Base-by-base conservation (phyloP, 2,888 invertebrate genomes). In the Platycnemis pennipes region DNA sequence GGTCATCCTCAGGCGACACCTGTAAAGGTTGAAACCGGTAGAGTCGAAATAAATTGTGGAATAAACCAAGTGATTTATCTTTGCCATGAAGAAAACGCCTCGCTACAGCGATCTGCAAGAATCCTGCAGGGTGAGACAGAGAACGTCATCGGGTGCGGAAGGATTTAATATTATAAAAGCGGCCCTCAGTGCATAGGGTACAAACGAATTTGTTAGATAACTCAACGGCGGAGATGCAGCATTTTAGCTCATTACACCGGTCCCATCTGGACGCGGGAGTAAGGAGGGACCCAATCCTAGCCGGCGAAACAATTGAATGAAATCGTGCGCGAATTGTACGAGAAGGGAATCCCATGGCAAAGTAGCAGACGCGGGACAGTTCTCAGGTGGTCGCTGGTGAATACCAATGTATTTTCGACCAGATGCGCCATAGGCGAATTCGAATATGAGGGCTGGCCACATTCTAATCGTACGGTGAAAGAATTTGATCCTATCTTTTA, bases 211-310 rank as follows among this genome's bases (percentile, higher is more conserved):
- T 87, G 46, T 46, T n/a, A 46, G 87, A 8, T 7, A 45, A 46
- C 45, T 46, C 44, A 46, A n/a, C 45, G 46, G 46, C 87, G 46
- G 44, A 87, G 87, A 87, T 87, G n/a, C 87, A n/a, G 46, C 46
- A 22, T 87, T 87, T 87, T 44, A 87, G 37, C 46, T 37, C 77
- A 77, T 77, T 77, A 37, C 77, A 37, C 77, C 45, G 46, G n/a
- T 0, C 87, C 1, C 87, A 46, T 87, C 44, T 69, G 91, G 16
- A 19, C n/a, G 42, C 22, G 88, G 88, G 42, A 53, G 53, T 3
- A 26, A 37, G 49, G 26, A 5, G 26, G 63, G 8, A 63, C 22
- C 37, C 31, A 37, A 4, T 77, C 13, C 11, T 2, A 5, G 77
- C 13, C 2, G 77, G 16, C 13, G 16, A 37, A 77, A 77, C 37